These are phyloP conservation scores for Physella acuta DNA, from an alignment of 1,140 invertebrate genomes.

Conservation along the genomic window DNA sequence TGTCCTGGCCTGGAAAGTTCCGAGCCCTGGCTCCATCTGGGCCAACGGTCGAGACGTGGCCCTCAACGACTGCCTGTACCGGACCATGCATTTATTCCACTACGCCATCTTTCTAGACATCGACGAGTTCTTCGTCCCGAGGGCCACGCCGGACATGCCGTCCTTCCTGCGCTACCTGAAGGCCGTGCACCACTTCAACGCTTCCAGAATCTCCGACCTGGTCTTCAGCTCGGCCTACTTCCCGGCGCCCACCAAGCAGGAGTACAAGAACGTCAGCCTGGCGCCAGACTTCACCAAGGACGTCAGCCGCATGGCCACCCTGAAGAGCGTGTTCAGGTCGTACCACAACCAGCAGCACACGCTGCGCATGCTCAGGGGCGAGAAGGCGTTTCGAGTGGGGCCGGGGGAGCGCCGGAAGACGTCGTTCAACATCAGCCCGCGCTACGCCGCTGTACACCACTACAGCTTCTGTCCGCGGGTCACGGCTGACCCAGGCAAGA, in stretches of 20 bases:
- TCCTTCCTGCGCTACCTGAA: constrained; percentile 11
- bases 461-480: constrained; percentile 18
- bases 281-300: not conserved
- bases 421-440: constrained; percentile 9
- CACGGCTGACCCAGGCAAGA: not conserved
- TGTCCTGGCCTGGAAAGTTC: constrained; percentile 24
- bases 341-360: constrained; percentile 22
- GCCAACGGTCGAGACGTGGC: constrained; percentile 24
- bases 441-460: constrained; percentile 15
- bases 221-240: constrained; percentile 22
- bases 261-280: not conserved
- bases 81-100: constrained; percentile 25
- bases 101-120: constrained; percentile 23
- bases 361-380: constrained; percentile 13
- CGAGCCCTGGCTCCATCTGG: constrained; percentile 22
- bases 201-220: constrained; percentile 7
- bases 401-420: constrained; percentile 11
- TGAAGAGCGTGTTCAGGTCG: constrained; percentile 13
- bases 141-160: constrained; percentile 14
- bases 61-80: constrained; percentile 27
- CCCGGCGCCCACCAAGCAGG: constrained; percentile 6
- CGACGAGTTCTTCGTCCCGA: constrained; percentile 28
- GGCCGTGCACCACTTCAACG: not conserved
- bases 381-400: constrained; percentile 5
- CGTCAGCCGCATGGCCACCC: constrained; percentile 9